Percentiles rank a stretch among this genome's conserved stretches.
Evolutionary conservation across 2,113 vertebrate species (phyloP).

Genomic region (Larimichthys crocea): DNA sequence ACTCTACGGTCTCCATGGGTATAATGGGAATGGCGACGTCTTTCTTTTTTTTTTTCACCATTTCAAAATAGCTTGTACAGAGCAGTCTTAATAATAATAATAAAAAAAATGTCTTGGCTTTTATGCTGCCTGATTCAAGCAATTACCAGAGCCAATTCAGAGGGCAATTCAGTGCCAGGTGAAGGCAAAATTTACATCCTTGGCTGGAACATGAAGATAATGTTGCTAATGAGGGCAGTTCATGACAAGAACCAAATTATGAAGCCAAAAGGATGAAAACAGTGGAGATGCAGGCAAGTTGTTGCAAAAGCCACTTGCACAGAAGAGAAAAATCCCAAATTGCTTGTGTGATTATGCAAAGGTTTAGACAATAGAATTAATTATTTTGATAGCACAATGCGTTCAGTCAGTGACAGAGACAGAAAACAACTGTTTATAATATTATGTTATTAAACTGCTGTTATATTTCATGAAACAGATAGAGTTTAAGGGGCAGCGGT

Average conservation of each 20-base stretch:
- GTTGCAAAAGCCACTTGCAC: slow-evolving; percentile 45
- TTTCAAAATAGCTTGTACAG: slow-evolving; percentile 37
- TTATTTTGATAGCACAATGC: slow-evolving; percentile 33
- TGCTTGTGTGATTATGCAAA: slow-evolving; percentile 47
- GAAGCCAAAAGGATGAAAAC: slow-evolving; percentile 60
- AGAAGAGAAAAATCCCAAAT: slow-evolving; percentile 42
- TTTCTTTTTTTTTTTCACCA: neutral
- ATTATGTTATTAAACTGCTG: slow-evolving; percentile 41
- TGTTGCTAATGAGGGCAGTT: slow-evolving; percentile 72
- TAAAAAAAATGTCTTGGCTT: slow-evolving; percentile 50
- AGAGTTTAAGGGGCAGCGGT: slow-evolving; percentile 50
- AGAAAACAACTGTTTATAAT: slow-evolving; percentile 24
- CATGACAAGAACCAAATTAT: slow-evolving; percentile 70
- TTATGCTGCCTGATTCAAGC: slow-evolving; percentile 65
- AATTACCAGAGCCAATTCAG: slow-evolving; percentile 66
- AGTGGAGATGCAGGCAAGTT: slow-evolving; percentile 43
- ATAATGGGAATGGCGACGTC: slow-evolving; percentile 11
- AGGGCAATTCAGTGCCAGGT: slow-evolving; percentile 62
- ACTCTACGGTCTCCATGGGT: slow-evolving; percentile 22
- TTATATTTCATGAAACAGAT: slow-evolving; percentile 30
- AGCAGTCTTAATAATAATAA: slow-evolving; percentile 37
- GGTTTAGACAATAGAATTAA: slow-evolving; percentile 34
- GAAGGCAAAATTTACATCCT: slow-evolving; percentile 70
- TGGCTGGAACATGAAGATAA: slow-evolving; percentile 66
- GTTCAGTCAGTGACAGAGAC: slow-evolving; percentile 22